Evolutionary conservation across 92 coral and sea anemone genomes (phyloP), one percentile per base, ranked within the genome.

Genomic region (Phenganax marumi): DNA sequence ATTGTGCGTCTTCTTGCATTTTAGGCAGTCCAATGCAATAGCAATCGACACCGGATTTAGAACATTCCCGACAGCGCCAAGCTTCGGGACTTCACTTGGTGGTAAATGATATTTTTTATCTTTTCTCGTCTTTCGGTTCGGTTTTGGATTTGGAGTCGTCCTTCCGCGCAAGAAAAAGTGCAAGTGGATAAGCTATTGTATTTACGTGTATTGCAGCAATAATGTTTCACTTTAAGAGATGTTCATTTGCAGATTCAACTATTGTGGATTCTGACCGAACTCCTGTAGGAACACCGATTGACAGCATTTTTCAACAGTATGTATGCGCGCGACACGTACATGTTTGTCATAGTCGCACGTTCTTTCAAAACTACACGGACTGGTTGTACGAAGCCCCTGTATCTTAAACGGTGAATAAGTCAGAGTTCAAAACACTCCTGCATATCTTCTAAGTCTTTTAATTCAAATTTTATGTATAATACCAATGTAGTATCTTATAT

Each of bases 241-340:
- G 63, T 33, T 33, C 43, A 33, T 33, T 78, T 61, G 51, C 22
- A 78, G 83, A 78, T 66, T 66, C 72, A 17, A 78, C 83, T 13
- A 46, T 78, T 63, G 72, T 19, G n/a, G 83, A 78, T 52, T 61
- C 43, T 61, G 83, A 78, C 8, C 61, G 72, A 61, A 78, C 83
- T 61, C 83, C 83, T 11, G 83, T 78, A 48, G 83, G 83, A 11
- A 78, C 83, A 0, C 83, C 83, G 10, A 72, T 78, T 23, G 83
- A 78, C 83, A 61, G 58, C 21, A 48, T 62, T 47, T 49, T 78
- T 8, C 72, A 78, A 18, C 73, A 78, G 83, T 78, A 60, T 60
- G 83, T 78, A 13, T 24, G 43, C 43, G 43, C 5, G 43, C 43
- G 43, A 33, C 43, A 33, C 43, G 2, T 33, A 33, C 5, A 0